phyloP scores from a whole-genome alignment of 2,113 vertebrate genomes.

The Oophaga pumilio region DNA sequence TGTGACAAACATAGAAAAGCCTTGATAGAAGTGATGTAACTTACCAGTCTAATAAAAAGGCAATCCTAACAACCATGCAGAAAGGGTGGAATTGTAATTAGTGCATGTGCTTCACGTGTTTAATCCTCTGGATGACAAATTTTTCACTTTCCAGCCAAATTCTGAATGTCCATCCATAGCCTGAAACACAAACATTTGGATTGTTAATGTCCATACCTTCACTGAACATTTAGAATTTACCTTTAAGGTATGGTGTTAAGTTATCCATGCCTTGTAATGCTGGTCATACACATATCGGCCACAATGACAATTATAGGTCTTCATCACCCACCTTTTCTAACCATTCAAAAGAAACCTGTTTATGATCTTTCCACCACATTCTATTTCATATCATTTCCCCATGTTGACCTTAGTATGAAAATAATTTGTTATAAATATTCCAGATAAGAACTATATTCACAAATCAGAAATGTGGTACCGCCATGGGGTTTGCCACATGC shows the following conservation, averaged over 20 bases:
- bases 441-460: no score
- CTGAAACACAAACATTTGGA: background rate
- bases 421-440: no score
- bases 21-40: background rate
- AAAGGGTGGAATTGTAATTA: background rate
- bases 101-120: background rate
- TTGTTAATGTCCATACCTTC: background rate
- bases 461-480: no score
- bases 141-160: background rate
- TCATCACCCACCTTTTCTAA: background rate
- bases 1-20: background rate
- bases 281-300: background rate
- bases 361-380: no score
- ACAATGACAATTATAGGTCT: background rate
- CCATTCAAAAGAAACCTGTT: no score
- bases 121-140: background rate
- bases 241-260: background rate
- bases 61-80: background rate
- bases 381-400: no score
- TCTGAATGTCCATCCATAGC: constrained; percentile 31
- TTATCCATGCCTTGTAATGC: background rate
- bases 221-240: background rate
- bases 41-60: background rate
- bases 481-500: no score
- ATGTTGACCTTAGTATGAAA: no score